Conservation (phyloP, 2,797 vertebrate genomes). For the Pseudochromis fuscus region DNA sequence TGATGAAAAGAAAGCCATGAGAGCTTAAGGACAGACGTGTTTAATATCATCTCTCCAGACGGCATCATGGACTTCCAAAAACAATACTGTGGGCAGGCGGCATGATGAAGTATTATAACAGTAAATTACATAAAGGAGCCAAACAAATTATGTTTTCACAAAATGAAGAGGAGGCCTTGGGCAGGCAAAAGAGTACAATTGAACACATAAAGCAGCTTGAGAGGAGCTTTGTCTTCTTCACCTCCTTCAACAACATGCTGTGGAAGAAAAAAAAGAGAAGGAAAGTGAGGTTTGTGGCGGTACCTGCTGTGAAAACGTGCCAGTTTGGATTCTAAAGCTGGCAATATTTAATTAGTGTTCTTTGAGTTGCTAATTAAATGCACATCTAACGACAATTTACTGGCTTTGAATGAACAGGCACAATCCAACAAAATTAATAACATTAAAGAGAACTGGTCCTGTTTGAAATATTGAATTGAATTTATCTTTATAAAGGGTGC, state of each 20-base stretch:
- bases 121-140: slow-evolving; percentile 67
- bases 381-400: slow-evolving; percentile 63
- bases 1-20: slow-evolving; percentile 69
- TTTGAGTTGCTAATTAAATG: slow-evolving; percentile 78
- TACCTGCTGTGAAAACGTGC: slow-evolving; percentile 52
- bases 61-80: slow-evolving; percentile 57
- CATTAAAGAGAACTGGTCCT: slow-evolving; percentile 37
- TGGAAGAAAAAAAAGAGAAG: slow-evolving; percentile 1
- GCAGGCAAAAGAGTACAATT: slow-evolving; percentile 42
- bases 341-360: slow-evolving; percentile 73
- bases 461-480: slow-evolving; percentile 61
- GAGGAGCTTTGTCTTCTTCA: slow-evolving; percentile 44
- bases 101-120: slow-evolving; percentile 66
- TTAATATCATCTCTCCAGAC: slow-evolving; percentile 69
- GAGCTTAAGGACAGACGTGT: slow-evolving; percentile 70
- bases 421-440: slow-evolving; percentile 61
- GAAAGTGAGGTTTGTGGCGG: slow-evolving; percentile 24
- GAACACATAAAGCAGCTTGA: slow-evolving; percentile 60
- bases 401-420: slow-evolving; percentile 57
- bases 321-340: slow-evolving; percentile 53
- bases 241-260: slow-evolving; percentile 46
- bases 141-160: slow-evolving; percentile 67
- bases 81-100: slow-evolving; percentile 53
- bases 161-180: slow-evolving; percentile 59
- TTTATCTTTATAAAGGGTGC: slow-evolving; percentile 47